These are phyloP conservation scores for Notolabrus celidotus DNA, from an alignment of 2,797 vertebrate species.

Conservation along the genomic window DNA sequence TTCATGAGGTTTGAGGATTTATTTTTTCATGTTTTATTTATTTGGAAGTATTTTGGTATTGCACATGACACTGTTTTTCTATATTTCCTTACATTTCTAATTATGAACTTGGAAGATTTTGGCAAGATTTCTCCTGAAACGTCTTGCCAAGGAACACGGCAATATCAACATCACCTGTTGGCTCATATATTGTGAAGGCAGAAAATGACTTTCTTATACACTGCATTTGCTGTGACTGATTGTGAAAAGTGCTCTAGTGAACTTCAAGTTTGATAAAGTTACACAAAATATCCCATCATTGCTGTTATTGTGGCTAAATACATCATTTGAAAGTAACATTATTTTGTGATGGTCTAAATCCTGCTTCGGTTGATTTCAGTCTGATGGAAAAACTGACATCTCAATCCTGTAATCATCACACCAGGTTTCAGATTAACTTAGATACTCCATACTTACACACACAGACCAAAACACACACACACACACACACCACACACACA, in stretches of 20 bases:
- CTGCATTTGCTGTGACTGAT: not conserved
- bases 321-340: conserved; percentile 1
- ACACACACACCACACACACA: conserved; percentile 11
- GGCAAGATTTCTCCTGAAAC: no score
- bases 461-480: conserved; percentile 2
- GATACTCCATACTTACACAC: conserved; percentile 15
- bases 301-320: not conserved
- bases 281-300: conserved; percentile 4
- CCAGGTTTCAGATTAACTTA: conserved; percentile 29
- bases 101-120: no score
- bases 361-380: conserved; percentile 25
- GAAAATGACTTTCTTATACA: conserved; percentile 7
- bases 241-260: not conserved
- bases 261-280: not conserved
- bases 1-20: no score
- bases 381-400: conserved; percentile 10
- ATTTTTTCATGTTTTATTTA: no score
- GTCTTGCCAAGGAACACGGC: no score
- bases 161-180: no score
- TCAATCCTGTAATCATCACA: conserved; percentile 25
- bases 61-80: no score
- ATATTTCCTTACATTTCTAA: no score
- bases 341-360: conserved; percentile 5
- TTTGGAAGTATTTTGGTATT: no score
- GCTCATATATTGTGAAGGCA: not conserved